Base-by-base conservation (phyloP, 2,888 invertebrate genomes). In the Callinectes sapidus region DNA sequence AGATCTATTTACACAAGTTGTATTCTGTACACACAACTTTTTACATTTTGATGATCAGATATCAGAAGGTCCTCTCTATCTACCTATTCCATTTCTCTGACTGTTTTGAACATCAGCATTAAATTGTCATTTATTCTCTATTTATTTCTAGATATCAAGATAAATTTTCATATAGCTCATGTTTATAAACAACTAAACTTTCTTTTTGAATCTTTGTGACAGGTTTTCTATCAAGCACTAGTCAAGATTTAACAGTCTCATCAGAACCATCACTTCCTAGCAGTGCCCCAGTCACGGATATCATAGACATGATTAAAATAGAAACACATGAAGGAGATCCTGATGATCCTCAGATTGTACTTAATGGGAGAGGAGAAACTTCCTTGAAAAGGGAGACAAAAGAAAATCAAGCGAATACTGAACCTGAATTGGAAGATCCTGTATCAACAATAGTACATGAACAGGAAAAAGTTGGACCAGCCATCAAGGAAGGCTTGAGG, bases 261-360 rank as follows among this genome's bases (percentile, higher is more conserved):
- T 35, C 85, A 10, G 90, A 90, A 35, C n/a, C 86, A 28, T 28
- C 86, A 85, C 89, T 89, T 23, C 55, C 89, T 32, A 28, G 71
- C 23, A 86, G 16, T 54, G 81, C 61, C 32, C 54, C 77, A 55
- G 91, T 77, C n/a, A 71, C 89, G 28, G 61, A 66, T 18, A 18
- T 85, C 28, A 35, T 86, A 85, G 89, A 89, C 39, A 28, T 89
- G 23, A 55, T 86, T 54, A 90, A 92, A 61, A 35, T 90, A 8
- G 77, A 92, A 14, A 39, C 87, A 10, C 85, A 91, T 2, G 61
- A 81, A 18, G 32, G n/a, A 32, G 87, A 92, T 61, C 92, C 90
- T 5, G 92, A 92, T 85, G 92, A 92, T 66, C 90, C 90, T 28
- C 61, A 88, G 54, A 77, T 42, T 28, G 14, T 92, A 18, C 23